A percentile compares a stretch with the other conserved stretches of the same genome.
These are phyloP conservation scores for Callyntrura sp. DNA, from an alignment of 2,888 invertebrate species.

Conservation along the genomic window DNA sequence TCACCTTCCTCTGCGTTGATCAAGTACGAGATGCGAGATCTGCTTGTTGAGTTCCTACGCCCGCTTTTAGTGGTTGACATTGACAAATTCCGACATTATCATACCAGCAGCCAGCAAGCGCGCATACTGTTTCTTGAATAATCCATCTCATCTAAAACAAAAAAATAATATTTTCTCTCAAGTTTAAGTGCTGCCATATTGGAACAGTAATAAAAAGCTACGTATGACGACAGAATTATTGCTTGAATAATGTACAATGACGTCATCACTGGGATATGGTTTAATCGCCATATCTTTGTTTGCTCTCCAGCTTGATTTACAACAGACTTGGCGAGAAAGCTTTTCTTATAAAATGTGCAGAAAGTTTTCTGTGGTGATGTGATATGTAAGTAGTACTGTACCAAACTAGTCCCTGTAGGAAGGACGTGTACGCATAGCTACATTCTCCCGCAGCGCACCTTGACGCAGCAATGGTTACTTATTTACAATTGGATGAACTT, in stretches of 20 bases:
- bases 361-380: no score
- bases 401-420: no score
- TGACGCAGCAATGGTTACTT: not conserved
- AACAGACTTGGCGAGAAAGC: no score
- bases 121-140: not conserved
- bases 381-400: no score
- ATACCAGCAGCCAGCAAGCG: not conserved
- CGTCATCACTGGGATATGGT: no score
- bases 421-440: no score
- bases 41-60: not conserved
- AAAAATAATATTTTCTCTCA: not conserved
- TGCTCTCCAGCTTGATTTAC: no score
- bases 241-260: not conserved
- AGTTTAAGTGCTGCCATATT: no score
- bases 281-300: no score
- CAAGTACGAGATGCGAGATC: not conserved
- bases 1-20: not conserved
- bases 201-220: no score
- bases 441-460: not conserved
- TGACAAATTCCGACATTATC: constrained; percentile 27
- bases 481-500: constrained; percentile 11
- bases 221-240: no score
- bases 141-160: constrained; percentile 20
- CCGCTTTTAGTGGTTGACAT: not conserved
- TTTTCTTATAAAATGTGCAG: no score